These are phyloP conservation scores for Dendrolimus punctatus DNA, from an alignment of 1,140 invertebrate genomes.

Conservation along the genomic window DNA sequence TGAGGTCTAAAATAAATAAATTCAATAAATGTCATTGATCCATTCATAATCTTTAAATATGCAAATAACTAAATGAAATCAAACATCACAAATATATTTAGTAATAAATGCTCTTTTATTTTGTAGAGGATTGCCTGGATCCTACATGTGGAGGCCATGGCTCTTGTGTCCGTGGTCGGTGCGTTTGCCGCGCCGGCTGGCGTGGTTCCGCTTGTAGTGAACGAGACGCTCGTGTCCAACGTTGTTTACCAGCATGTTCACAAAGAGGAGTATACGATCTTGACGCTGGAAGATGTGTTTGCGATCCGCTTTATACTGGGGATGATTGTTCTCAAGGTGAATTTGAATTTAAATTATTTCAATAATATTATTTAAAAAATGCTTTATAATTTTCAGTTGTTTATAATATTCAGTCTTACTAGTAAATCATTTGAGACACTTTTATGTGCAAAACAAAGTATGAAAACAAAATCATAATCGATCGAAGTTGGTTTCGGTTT, in stretches of 20 bases:
- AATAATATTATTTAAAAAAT: too few relatives aligned
- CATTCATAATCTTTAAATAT: too few relatives aligned
- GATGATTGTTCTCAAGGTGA: slow-evolving; percentile 91
- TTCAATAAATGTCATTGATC: too few relatives aligned
- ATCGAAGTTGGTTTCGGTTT: too few relatives aligned
- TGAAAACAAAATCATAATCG: too few relatives aligned
- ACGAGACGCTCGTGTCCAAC: slow-evolving; percentile 90
- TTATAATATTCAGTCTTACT: too few relatives aligned
- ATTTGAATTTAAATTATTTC: background rate
- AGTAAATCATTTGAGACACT: too few relatives aligned
- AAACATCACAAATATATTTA: background rate
- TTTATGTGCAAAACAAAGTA: too few relatives aligned
- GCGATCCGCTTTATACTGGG: slow-evolving; percentile 91
- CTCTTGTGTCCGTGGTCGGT: slow-evolving; percentile 92
- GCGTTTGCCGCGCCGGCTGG: slow-evolving; percentile 96
- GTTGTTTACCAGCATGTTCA: slow-evolving; percentile 91
- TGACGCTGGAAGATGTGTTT: slow-evolving; percentile 88
- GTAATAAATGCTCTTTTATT: slow-evolving; percentile 6
- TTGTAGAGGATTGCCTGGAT: slow-evolving; percentile 86
- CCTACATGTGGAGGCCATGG: slow-evolving; percentile 93
- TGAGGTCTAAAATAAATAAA: too few relatives aligned
- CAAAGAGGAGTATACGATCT: slow-evolving; percentile 92
- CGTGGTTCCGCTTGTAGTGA: slow-evolving; percentile 91
- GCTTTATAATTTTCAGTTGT: too few relatives aligned
- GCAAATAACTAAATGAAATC: too few relatives aligned